phyloP scores from a whole-genome alignment of 2,113 vertebrate genomes.

The Podocnemis expansa region DNA sequence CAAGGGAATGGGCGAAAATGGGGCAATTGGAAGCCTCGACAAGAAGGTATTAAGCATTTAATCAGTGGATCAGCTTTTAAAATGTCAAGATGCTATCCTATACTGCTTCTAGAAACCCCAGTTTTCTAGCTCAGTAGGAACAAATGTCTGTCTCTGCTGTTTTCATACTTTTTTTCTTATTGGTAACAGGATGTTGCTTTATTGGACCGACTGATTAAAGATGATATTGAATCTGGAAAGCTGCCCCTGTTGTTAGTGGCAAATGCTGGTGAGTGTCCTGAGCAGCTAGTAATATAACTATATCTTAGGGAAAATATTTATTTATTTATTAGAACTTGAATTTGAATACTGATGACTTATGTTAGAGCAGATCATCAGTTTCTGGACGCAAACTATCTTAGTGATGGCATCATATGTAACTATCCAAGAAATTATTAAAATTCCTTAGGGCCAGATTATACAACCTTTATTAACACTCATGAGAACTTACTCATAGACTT shows the following conservation, averaged over 20 bases:
- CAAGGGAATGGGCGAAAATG: not conserved
- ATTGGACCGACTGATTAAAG: constrained; percentile 94
- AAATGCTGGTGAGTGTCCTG: constrained; percentile 87
- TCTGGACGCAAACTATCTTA: not conserved
- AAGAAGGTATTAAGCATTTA: not conserved
- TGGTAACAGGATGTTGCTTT: constrained; percentile 90
- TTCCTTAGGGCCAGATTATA: not conserved
- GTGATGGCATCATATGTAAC: not conserved
- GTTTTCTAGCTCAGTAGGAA: constrained; percentile 23
- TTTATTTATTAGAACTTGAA: not conserved
- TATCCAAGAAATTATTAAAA: not conserved
- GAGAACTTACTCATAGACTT: not conserved
- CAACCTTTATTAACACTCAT: not conserved
- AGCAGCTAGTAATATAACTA: not conserved
- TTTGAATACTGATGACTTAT: not conserved
- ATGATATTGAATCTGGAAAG: constrained; percentile 88
- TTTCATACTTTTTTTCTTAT: constrained; percentile 35
- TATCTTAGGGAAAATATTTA: not conserved
- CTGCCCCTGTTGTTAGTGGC: constrained; percentile 92
- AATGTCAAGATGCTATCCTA: not conserved
- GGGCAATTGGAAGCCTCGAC: not conserved
- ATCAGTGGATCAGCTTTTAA: not conserved
- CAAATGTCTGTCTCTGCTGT: not conserved
- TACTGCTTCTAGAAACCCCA: not conserved
- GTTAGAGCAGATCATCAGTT: not conserved